Conservation (phyloP, 2,888 invertebrate genomes). For the Macaria notata region DNA sequence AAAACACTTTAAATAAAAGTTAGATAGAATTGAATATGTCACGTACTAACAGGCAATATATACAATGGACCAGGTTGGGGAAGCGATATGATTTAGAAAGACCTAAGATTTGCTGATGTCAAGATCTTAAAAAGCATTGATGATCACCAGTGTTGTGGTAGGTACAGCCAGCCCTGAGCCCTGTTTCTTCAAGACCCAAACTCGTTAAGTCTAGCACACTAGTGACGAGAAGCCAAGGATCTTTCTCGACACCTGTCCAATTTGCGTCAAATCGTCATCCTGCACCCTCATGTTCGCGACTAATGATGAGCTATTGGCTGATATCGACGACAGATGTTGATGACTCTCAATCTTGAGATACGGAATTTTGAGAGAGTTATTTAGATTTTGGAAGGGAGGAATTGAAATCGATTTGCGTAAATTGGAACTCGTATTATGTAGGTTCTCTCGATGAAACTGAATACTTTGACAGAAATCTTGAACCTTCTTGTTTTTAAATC, state of each 20-base stretch:
- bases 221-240: constrained; percentile 51
- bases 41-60: too few species aligned
- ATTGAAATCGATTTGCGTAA: constrained; percentile 29
- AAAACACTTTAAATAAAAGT: too few species aligned
- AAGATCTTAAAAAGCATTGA: too few species aligned
- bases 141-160: too few species aligned
- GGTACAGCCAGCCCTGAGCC: constrained; percentile 38
- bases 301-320: constrained; percentile 35
- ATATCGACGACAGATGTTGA: constrained; percentile 14
- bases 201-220: constrained; percentile 63
- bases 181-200: constrained; percentile 48
- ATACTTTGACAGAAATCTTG: too few species aligned
- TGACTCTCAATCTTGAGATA: constrained; percentile 5
- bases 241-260: constrained; percentile 66
- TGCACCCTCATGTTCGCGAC: constrained; percentile 46
- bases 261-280: constrained; percentile 62
- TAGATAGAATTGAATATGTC: too few species aligned
- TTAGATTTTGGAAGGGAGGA: constrained; percentile 26
- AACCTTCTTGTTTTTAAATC: too few species aligned
- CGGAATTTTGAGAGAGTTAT: constrained; percentile 4
- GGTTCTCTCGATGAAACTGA: background rate
- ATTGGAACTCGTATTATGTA: background rate
- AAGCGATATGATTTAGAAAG: too few species aligned
- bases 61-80: too few species aligned
- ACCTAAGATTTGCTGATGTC: too few species aligned